Evolutionary conservation across 2,113 vertebrate genomes (phyloP), one percentile per base, ranked within the genome.

Genomic region (Salvator merianae): DNA sequence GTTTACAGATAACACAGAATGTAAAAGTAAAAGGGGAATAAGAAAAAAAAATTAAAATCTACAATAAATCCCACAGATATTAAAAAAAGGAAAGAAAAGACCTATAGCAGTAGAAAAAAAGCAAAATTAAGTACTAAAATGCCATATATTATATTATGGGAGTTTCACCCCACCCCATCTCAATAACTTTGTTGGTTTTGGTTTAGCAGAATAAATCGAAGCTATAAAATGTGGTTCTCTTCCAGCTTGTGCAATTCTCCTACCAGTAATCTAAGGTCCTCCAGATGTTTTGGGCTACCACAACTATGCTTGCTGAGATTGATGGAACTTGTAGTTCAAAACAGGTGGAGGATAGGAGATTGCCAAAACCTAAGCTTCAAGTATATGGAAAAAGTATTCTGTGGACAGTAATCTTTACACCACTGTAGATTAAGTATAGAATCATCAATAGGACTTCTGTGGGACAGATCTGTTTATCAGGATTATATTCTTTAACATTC

Each of bases 401-500:
- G 7, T 38, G 20, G 76, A 16, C 26, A 43, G 43, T 12, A 68
- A 22, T 40, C 34, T 78, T 47, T 30, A 30, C 68, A 22, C 34
- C 0, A 0, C 0, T n/a, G 76, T 47, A 50, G 55, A n/a, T 74
- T 50, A 28, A 55, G 7, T 0, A 30, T 0, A 59, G 13, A 74
- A 2, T 13, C 63, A 70, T 3, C 59, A 12, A 43, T 40, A 22
- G 38, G 8, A n/a, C 30, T 76, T 2, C 18, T 18, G 1, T 0
- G 10, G 4, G 10, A 43, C 72, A 14, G 65, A 26, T n/a, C n/a
- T 26, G 10, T 77, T 84, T 82, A 34, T 65, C 70, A 66, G 66
- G 9, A 6, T 0, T 1, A n/a, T 28, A 71, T 1, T 0, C 0
- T 69, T 83, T 69, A 43, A 32, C 9, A 12, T 20, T 4, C 74